Evolutionary conservation across 2,113 vertebrate genomes (phyloP).

Genomic region (Alectura lathami): DNA sequence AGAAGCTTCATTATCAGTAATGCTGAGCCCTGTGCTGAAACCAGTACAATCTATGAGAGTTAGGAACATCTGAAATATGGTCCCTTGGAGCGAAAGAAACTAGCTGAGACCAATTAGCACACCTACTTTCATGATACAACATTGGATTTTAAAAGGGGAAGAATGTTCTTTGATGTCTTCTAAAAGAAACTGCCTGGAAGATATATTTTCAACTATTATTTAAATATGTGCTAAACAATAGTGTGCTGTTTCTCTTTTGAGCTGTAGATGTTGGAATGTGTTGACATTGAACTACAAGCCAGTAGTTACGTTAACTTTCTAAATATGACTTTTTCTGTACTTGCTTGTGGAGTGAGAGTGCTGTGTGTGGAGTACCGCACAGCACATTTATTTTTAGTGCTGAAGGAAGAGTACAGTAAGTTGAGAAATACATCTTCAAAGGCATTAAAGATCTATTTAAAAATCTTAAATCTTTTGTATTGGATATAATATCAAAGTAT

Average conservation of each 20-base stretch:
- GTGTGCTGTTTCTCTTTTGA: background rate
- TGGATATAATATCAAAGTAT: background rate
- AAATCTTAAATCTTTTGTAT: background rate
- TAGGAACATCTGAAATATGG: background rate
- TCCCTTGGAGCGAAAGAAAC: background rate
- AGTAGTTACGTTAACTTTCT: background rate
- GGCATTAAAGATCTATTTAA: background rate
- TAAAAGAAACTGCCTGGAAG: background rate
- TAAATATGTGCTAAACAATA: background rate
- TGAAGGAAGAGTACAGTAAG: background rate
- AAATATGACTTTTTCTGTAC: background rate
- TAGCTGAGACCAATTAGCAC: background rate
- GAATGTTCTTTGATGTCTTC: background rate
- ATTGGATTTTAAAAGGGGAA: background rate
- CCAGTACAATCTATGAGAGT: background rate
- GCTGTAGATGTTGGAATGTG: background rate
- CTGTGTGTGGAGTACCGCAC: background rate
- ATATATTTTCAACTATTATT: background rate
- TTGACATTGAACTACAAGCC: background rate
- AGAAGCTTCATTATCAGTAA: background rate
- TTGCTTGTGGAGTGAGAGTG: background rate
- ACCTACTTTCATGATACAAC: background rate
- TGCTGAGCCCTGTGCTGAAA: background rate
- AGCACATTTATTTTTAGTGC: background rate
- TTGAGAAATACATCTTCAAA: background rate